Conservation (phyloP, 2,113 vertebrate species). For the Aspidoscelis tigris region DNA sequence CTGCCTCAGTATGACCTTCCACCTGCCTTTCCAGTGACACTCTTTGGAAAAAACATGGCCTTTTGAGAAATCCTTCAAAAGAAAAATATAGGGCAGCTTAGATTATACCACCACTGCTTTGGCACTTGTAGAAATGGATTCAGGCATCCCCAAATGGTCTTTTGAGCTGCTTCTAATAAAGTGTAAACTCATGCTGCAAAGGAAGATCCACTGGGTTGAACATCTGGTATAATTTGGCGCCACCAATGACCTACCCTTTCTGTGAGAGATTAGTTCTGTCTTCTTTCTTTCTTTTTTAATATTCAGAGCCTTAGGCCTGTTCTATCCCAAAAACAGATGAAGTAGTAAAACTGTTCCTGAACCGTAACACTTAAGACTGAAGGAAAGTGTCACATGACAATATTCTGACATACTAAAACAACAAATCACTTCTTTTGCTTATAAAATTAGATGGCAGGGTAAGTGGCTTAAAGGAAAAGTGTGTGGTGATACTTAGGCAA, state of each 20-base stretch:
- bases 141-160: background rate
- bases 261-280: background rate
- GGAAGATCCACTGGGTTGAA: background rate
- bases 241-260: background rate
- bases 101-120: background rate
- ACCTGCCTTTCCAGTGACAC: background rate
- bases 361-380: background rate
- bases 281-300: too few species aligned
- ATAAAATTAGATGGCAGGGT: background rate
- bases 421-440: background rate
- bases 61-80: background rate
- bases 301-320: background rate
- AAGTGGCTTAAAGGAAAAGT: too few species aligned
- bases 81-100: background rate
- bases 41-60: background rate
- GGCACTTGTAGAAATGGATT: background rate
- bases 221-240: conserved; percentile 14
- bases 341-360: background rate
- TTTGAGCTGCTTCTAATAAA: background rate
- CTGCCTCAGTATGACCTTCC: background rate
- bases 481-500: background rate
- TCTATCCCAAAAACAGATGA: background rate
- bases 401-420: too few species aligned
- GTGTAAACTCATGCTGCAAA: background rate
- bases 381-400: background rate